Evolutionary conservation across 2,797 vertebrate species (phyloP).

Genomic region (Pseudochirops corinnae): DNA sequence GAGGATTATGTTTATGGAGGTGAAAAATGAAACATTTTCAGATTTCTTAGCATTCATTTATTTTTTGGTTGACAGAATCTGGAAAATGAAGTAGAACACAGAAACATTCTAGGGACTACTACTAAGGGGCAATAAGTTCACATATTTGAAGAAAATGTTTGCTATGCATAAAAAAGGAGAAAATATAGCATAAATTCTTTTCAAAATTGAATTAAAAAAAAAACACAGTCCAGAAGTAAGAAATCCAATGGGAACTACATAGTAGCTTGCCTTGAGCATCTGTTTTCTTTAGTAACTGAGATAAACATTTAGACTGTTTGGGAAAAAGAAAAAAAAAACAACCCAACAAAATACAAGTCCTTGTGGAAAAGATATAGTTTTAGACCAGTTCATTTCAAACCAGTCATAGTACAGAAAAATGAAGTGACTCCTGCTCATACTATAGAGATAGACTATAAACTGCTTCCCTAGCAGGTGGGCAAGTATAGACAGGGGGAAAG

Average conservation of each 20-base stretch:
- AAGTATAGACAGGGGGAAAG: background rate
- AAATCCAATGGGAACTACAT: background rate
- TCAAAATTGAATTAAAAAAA: background rate
- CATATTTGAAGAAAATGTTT: background rate
- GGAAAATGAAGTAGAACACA: background rate
- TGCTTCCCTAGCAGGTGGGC: background rate
- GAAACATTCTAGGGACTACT: background rate
- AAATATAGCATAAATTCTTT: background rate
- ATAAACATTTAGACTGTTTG: background rate
- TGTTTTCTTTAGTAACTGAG: background rate
- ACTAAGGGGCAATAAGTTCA: background rate
- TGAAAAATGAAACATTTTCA: constrained; percentile 35
- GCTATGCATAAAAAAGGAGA: background rate
- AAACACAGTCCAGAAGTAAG: background rate
- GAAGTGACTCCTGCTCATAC: background rate
- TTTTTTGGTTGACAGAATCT: background rate
- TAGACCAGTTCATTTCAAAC: background rate
- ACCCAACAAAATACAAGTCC: background rate
- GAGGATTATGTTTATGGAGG: constrained; percentile 18
- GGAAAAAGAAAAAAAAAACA: background rate
- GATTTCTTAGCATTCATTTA: background rate
- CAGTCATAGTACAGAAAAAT: background rate
- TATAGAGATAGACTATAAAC: background rate
- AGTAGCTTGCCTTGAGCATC: background rate
- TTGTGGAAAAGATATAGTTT: background rate